Conservation (phyloP, 1,140 invertebrate species). For the Cyphomyrmex costatus region DNA sequence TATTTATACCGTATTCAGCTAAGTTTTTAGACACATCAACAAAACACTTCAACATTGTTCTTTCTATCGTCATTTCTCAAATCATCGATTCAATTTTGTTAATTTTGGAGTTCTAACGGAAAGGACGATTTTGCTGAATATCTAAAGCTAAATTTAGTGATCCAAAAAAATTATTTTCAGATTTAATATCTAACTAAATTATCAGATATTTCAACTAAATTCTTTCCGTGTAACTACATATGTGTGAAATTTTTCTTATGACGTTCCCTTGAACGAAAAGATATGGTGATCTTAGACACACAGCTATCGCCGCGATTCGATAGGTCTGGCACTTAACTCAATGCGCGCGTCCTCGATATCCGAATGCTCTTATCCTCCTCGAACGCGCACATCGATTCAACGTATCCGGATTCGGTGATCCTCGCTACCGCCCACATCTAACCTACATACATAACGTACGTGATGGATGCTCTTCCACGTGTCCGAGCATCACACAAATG, state of each 20-base stretch:
- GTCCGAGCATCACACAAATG: constrained; percentile 39
- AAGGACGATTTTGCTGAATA: no score
- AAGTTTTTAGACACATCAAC: no score
- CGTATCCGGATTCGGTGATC: constrained; percentile 55
- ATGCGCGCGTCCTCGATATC: constrained; percentile 47
- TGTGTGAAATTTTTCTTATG: constrained; percentile 6
- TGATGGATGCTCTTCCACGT: constrained; percentile 57
- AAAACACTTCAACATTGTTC: no score
- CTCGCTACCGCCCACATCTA: constrained; percentile 54
- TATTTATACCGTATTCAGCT: no score
- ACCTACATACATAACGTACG: constrained; percentile 49
- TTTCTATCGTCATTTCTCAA: not conserved
- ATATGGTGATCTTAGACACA: not conserved
- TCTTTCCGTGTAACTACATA: no score
- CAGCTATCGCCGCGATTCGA: constrained; percentile 30
- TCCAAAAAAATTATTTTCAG: no score
- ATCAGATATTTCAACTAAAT: no score
- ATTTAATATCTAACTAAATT: no score
- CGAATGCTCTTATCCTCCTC: constrained; percentile 56
- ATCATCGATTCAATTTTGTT: constrained; percentile 8
- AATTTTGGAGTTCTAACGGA: not conserved
- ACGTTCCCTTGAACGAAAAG: not conserved
- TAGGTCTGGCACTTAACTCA: constrained; percentile 46
- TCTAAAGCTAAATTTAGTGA: no score
- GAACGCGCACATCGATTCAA: constrained; percentile 68